A percentile compares a stretch with the other conserved stretches of the same genome.
Evolutionary conservation across 2,888 invertebrate genomes (phyloP).

Genomic region (Gibbula magus): DNA sequence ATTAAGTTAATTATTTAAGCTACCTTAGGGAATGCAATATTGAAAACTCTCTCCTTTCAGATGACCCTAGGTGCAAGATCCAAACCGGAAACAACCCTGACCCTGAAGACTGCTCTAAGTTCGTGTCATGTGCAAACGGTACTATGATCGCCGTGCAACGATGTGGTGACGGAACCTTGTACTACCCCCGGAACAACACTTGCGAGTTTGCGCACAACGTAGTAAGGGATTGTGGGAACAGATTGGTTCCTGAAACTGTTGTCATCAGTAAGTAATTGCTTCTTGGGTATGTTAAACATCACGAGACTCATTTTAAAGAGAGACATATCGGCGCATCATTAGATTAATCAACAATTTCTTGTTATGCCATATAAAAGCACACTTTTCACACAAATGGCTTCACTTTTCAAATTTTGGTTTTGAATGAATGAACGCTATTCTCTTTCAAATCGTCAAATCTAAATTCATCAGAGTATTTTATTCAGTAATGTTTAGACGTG

Average conservation of each 20-base stretch:
- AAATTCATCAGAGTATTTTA: no score
- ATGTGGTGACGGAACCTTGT: conserved; percentile 53
- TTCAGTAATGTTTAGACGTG: no score
- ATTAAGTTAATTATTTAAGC: no score
- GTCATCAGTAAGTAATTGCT: conserved; percentile 47
- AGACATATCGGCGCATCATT: no score
- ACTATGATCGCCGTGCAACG: conserved; percentile 51
- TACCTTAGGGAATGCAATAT: background rate
- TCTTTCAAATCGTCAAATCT: no score
- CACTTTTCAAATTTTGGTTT: no score
- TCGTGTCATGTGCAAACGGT: conserved; percentile 52
- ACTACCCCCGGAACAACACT: conserved; percentile 47
- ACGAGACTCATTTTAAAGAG: no score
- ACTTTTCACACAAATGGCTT: background rate
- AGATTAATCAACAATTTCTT: background rate
- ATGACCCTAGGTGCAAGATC: conserved; percentile 48
- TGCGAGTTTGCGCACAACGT: conserved; percentile 51
- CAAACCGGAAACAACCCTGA: conserved; percentile 53
- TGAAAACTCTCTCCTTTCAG: conserved; percentile 25
- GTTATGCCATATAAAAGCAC: background rate
- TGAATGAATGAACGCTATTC: no score
- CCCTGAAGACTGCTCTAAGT: conserved; percentile 54
- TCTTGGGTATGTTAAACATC: no score
- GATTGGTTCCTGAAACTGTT: conserved; percentile 47
- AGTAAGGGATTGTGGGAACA: conserved; percentile 44